These are phyloP conservation scores for Champsocephalus esox DNA, from an alignment of 2,797 vertebrate genomes.

Conservation along the genomic window DNA sequence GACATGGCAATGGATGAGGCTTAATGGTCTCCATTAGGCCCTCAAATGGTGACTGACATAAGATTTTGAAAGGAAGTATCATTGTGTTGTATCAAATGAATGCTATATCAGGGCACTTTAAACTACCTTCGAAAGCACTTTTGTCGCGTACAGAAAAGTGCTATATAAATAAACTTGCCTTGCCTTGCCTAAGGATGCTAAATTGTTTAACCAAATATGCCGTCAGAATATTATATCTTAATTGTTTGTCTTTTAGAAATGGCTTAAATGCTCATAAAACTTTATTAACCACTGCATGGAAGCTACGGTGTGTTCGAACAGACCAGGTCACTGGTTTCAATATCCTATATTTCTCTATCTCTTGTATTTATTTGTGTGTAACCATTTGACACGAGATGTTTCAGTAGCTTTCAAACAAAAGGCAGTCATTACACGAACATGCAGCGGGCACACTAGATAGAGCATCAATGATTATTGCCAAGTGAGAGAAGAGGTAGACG, in stretches of 20 bases:
- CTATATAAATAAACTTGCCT: too few species aligned
- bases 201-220: background rate
- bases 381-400: conserved; percentile 4
- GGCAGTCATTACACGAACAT: conserved; percentile 17
- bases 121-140: background rate
- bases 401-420: conserved; percentile 32
- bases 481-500: conserved; percentile 63
- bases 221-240: background rate
- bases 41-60: background rate
- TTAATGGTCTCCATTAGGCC: background rate
- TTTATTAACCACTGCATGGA: background rate
- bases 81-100: conserved; percentile 1
- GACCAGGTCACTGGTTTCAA: background rate
- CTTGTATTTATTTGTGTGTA: background rate
- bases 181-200: background rate
- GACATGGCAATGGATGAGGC: background rate
- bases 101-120: background rate
- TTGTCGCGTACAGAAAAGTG: too few species aligned
- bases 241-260: background rate
- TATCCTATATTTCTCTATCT: background rate
- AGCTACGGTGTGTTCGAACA: background rate
- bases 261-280: background rate
- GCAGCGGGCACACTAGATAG: conserved; percentile 14
- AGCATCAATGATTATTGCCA: conserved; percentile 67
- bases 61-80: background rate